These are phyloP conservation scores for Falco naumanni DNA, from an alignment of 2,797 vertebrate genomes.

Conservation along the genomic window DNA sequence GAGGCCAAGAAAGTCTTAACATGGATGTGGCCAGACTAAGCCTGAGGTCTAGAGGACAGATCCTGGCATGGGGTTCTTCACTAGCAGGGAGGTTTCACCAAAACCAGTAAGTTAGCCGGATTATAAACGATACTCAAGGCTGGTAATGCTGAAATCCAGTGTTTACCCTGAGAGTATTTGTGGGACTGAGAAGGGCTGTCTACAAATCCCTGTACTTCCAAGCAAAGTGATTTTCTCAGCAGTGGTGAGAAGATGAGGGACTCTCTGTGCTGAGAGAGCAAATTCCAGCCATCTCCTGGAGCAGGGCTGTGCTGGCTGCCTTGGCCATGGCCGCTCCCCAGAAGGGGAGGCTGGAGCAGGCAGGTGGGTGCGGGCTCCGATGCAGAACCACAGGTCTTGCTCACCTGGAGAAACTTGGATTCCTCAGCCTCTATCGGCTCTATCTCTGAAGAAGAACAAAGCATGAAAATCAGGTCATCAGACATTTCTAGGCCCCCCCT, in stretches of 20 bases:
- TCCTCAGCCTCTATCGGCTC: neutral
- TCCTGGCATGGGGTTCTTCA: neutral
- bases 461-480: neutral
- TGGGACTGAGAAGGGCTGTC: neutral
- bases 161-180: neutral
- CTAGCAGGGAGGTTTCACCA: accelerated
- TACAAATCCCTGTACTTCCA: neutral
- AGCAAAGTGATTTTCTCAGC: neutral
- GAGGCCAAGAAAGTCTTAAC: neutral
- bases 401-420: neutral
- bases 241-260: neutral
- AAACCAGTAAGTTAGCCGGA: neutral
- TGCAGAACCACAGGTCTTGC: neutral
- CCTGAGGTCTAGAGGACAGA: neutral
- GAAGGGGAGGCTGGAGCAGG: accelerated
- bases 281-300: neutral
- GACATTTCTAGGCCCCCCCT: neutral
- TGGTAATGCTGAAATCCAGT: accelerated
- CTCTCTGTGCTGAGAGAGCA: neutral
- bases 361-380: neutral
- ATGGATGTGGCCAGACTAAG: neutral
- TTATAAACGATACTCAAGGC: neutral
- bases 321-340: accelerated
- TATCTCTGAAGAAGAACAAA: neutral
- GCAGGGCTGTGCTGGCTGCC: neutral